These are phyloP conservation scores for Trinectes maculatus DNA, from an alignment of 2,113 vertebrate species.

Conservation along the genomic window DNA sequence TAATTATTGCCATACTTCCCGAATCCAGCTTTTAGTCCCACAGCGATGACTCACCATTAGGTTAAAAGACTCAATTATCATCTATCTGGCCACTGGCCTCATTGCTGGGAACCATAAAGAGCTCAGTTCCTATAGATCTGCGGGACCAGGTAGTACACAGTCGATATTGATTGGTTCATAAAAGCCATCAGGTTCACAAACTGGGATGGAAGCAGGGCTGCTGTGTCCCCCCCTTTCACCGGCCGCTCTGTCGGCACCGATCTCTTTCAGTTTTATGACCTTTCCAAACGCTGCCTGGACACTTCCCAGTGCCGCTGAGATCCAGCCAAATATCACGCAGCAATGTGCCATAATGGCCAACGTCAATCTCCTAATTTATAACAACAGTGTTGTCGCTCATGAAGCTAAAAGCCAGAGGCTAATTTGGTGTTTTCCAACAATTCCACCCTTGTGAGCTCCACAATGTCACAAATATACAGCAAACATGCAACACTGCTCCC, in stretches of 20 bases:
- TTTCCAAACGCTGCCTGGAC: not conserved
- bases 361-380: not conserved
- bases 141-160: slow-evolving; percentile 27
- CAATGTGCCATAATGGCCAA: not conserved
- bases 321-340: not conserved
- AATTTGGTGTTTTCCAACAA: not conserved
- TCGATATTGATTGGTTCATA: slow-evolving; percentile 58
- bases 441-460: not conserved
- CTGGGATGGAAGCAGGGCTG: slow-evolving; percentile 21
- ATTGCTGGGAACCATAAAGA: slow-evolving; percentile 55
- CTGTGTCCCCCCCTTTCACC: slow-evolving; percentile 21
- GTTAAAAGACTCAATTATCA: slow-evolving; percentile 56
- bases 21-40: slow-evolving; percentile 40
- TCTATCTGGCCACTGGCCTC: slow-evolving; percentile 38
- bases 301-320: not conserved
- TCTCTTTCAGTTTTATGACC: not conserved
- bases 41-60: slow-evolving; percentile 54
- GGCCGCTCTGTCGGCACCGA: slow-evolving; percentile 14
- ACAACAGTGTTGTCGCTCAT: not conserved
- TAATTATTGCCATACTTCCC: slow-evolving; percentile 37
- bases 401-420: not conserved
- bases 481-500: not conserved
- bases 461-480: not conserved
- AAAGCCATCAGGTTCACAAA: slow-evolving; percentile 44
- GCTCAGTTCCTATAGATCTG: slow-evolving; percentile 53